These are phyloP conservation scores for Agrilus cyanescens DNA, from an alignment of 2,888 invertebrate species.

Conservation along the genomic window DNA sequence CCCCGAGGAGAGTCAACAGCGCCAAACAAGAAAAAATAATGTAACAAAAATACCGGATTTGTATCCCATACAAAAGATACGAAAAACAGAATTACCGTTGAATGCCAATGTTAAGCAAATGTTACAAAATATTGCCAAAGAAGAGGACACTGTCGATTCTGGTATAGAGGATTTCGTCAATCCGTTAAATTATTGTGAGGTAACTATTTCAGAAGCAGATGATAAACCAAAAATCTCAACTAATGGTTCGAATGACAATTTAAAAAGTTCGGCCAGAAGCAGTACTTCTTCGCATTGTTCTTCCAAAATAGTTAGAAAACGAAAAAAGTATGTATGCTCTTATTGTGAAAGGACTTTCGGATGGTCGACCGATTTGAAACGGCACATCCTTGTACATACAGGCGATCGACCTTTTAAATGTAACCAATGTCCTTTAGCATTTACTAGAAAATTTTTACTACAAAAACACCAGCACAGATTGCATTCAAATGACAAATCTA, in stretches of 20 bases:
- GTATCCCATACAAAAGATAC: constrained; percentile 18
- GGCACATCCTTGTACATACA: constrained; percentile 34
- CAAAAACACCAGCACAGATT: constrained; percentile 31
- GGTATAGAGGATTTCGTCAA: constrained; percentile 20
- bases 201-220: constrained; percentile 17
- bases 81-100: background rate
- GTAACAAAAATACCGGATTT: constrained; percentile 19
- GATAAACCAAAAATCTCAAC: constrained; percentile 7
- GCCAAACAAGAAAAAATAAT: constrained; percentile 1
- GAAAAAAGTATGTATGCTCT: constrained; percentile 28
- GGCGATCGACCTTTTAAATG: constrained; percentile 35
- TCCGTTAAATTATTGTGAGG: constrained; percentile 26
- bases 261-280: background rate
- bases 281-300: constrained; percentile 2
- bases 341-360: constrained; percentile 32
- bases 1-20: constrained; percentile 6
- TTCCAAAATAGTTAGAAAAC: constrained; percentile 8
- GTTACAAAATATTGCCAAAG: constrained; percentile 6
- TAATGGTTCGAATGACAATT: background rate
- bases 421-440: constrained; percentile 28
- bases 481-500: constrained; percentile 18
- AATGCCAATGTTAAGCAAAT: constrained; percentile 4
- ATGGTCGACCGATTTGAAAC: constrained; percentile 35
- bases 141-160: constrained; percentile 8
- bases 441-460: constrained; percentile 34